Conservation (phyloP, 2,797 vertebrate genomes). For the Odontamblyopus rebecca region DNA sequence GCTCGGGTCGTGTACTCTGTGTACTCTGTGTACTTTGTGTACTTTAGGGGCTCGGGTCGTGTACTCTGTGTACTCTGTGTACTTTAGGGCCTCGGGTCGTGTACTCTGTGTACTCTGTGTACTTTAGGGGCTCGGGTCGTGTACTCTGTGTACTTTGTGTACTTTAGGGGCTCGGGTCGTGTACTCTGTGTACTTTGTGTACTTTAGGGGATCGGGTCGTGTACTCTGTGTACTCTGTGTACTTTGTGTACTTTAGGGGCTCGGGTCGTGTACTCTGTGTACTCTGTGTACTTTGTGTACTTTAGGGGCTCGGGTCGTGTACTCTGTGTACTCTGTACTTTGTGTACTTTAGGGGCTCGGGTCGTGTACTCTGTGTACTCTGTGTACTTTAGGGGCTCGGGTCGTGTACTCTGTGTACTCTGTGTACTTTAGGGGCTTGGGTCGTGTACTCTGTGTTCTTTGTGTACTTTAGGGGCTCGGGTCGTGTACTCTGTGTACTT, state of each 20-base stretch:
- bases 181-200: conserved; percentile 67
- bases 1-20: too few relatives aligned
- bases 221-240: background rate
- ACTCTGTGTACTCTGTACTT: conserved; percentile 43
- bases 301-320: conserved; percentile 91
- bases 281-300: background rate
- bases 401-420: conserved; percentile 79
- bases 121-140: too few relatives aligned
- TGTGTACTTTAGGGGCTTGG: background rate
- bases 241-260: background rate
- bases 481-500: background rate
- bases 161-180: conserved; percentile 88
- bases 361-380: background rate
- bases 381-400: conserved; percentile 82
- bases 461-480: too few relatives aligned
- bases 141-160: background rate
- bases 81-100: background rate
- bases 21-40: background rate
- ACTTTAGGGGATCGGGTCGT: background rate
- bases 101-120: too few relatives aligned
- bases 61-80: background rate
- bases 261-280: too few relatives aligned
- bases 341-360: background rate
- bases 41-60: conserved; percentile 86
- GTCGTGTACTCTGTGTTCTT: background rate